phyloP scores from a whole-genome alignment of 2,113 vertebrate species.

The Nibea albiflora region DNA sequence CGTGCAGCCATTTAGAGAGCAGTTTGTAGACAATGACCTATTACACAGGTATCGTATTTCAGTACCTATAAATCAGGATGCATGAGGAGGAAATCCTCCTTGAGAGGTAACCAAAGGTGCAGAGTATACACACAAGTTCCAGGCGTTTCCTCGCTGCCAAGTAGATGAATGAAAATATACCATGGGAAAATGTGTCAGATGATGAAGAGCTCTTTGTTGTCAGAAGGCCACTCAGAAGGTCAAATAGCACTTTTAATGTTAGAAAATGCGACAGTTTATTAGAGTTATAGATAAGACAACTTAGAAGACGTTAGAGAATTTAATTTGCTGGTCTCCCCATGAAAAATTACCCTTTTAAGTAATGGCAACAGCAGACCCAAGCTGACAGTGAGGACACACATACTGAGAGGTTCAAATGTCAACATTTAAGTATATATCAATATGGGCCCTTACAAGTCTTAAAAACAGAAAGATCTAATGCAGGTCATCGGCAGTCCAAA shows the following conservation, averaged over 20 bases:
- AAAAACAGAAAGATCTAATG: conserved; percentile 8
- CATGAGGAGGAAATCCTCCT: conserved; percentile 66
- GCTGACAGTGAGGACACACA: background rate
- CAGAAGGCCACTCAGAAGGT: background rate
- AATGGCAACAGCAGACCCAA: background rate
- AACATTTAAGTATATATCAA: background rate
- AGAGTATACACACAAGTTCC: conserved; percentile 25
- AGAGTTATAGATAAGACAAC: background rate
- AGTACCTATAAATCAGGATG: conserved; percentile 53
- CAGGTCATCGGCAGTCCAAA: background rate
- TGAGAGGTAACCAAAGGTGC: conserved; percentile 34
- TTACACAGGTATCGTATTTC: conserved; percentile 45
- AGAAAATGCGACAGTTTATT: background rate
- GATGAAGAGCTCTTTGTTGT: background rate
- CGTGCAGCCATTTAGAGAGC: conserved; percentile 63
- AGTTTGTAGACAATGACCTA: conserved; percentile 57
- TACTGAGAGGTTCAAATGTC: conserved; percentile 7
- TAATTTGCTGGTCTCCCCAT: background rate
- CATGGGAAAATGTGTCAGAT: background rate
- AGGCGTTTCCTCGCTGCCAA: conserved; percentile 38
- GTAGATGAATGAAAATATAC: background rate
- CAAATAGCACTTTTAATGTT: background rate
- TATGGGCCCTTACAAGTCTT: background rate
- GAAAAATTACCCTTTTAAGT: background rate
- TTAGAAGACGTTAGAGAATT: background rate